These are phyloP conservation scores for Pachypeltis micranthus DNA, from an alignment of 1,140 invertebrate genomes.

Conservation along the genomic window DNA sequence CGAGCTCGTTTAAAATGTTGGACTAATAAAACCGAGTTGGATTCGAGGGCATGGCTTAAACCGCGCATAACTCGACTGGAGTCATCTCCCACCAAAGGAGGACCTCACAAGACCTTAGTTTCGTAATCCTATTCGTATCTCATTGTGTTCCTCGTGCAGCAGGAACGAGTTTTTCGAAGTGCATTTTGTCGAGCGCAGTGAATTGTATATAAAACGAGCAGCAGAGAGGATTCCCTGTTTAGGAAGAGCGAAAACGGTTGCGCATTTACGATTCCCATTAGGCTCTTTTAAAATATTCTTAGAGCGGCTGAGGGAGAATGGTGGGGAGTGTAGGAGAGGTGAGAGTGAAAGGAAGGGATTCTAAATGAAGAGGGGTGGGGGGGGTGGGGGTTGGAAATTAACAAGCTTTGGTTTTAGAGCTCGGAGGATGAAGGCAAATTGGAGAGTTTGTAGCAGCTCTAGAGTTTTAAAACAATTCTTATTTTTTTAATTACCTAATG, in stretches of 20 bases:
- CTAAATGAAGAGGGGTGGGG: background rate
- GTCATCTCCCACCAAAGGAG: no score
- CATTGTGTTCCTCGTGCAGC: no score
- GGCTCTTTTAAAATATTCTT: constrained; percentile 2
- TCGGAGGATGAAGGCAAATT: background rate
- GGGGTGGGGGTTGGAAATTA: constrained; percentile 9
- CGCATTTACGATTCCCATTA: constrained; percentile 7
- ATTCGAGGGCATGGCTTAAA: no score
- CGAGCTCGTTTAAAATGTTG: no score
- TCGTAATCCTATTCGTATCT: no score
- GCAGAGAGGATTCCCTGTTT: constrained; percentile 3
- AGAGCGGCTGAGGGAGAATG: background rate
- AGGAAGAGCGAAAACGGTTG: constrained; percentile 1
- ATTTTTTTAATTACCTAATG: constrained; percentile 17
- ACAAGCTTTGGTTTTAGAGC: constrained; percentile 16
- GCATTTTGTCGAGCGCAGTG: no score
- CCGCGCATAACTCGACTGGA: no score
- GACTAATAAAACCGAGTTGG: no score
- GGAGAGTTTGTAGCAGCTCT: background rate
- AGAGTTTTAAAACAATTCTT: constrained; percentile 14
- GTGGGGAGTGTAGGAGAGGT: background rate
- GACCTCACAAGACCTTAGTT: no score
- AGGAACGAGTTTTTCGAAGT: no score
- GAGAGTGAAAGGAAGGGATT: background rate
- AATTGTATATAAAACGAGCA: no score